Evolutionary conservation across 2,888 invertebrate species (phyloP).

Genomic region (Phengaris alcon): DNA sequence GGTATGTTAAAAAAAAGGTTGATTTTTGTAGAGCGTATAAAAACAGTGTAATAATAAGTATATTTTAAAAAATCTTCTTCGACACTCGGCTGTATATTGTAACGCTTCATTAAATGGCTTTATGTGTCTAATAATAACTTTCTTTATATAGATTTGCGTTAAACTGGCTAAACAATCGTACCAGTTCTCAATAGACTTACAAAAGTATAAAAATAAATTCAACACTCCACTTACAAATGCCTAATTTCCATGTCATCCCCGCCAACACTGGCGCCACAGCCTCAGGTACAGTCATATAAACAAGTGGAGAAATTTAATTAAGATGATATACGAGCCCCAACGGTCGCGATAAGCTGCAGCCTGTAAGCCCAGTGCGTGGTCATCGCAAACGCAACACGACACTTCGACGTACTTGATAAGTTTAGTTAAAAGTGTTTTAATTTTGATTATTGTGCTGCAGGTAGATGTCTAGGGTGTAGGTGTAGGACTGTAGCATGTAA

Average conservation of each 20-base stretch:
- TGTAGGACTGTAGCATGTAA: no score
- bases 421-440: background rate
- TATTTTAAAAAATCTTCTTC: no score
- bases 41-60: no score
- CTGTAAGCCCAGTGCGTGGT: background rate
- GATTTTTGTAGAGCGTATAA: no score
- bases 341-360: constrained; percentile 58
- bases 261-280: constrained; percentile 37
- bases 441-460: background rate
- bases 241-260: constrained; percentile 24
- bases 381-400: background rate
- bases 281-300: constrained; percentile 70
- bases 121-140: no score
- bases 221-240: background rate
- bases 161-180: no score
- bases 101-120: no score
- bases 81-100: no score
- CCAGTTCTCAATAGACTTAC: no score
- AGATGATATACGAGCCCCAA: constrained; percentile 77
- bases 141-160: no score
- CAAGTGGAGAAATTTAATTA: constrained; percentile 78
- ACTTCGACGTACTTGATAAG: background rate
- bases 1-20: no score
- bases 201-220: background rate
- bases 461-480: no score